phyloP scores from a whole-genome alignment of 1,140 invertebrate genomes.

The Pseudomyrmex dendroicus region DNA sequence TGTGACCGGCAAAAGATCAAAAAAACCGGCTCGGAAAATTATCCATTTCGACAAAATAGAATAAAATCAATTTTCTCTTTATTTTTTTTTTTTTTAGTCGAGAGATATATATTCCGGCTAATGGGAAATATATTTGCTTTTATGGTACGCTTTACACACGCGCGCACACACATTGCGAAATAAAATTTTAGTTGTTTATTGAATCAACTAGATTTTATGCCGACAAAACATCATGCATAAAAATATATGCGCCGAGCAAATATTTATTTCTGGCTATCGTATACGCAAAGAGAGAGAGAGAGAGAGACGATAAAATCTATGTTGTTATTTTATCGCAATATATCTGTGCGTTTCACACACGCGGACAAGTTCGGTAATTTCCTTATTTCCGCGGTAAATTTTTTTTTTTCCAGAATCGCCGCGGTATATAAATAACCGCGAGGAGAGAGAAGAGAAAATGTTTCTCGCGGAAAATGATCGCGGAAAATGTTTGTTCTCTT shows the following conservation, averaged over 20 bases:
- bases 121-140: slow-evolving; percentile 26
- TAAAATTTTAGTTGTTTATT: slow-evolving; percentile 9
- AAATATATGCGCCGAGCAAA: neutral
- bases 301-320: neutral
- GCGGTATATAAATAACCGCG: too few species aligned
- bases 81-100: neutral
- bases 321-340: slow-evolving; percentile 15
- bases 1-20: neutral
- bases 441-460: neutral
- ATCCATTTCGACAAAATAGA: neutral
- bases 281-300: neutral
- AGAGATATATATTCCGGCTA: neutral
- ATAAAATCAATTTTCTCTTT: neutral
- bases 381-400: neutral
- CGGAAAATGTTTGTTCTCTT: neutral
- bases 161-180: neutral
- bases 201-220: neutral
- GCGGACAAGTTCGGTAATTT: neutral
- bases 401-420: too few species aligned
- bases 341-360: neutral
- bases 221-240: neutral
- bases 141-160: neutral
- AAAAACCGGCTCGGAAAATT: neutral
- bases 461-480: neutral
- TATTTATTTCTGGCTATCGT: neutral